A percentile compares a stretch with the other conserved stretches of the same genome.
These are phyloP conservation scores for Indri indri DNA, from an alignment of 2,113 vertebrate genomes.

Conservation along the genomic window DNA sequence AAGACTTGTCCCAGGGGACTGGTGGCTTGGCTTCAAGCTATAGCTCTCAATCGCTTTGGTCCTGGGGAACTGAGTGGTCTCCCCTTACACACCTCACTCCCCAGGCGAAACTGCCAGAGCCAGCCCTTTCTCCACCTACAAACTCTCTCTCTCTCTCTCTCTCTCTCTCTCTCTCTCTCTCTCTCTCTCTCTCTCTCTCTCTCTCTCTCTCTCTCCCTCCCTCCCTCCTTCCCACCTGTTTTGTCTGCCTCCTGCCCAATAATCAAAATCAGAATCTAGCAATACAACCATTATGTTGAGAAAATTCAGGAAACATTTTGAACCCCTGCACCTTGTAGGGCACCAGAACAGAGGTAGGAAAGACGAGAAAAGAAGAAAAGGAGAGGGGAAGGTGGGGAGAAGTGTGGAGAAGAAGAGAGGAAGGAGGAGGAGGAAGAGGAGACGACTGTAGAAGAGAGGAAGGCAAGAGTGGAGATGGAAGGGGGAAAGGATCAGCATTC, in stretches of 20 bases:
- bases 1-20: not conserved
- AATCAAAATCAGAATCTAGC: conserved; percentile 15
- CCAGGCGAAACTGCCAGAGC: not conserved
- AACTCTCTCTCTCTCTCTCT: too few species aligned
- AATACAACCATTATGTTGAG: not conserved
- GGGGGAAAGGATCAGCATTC: not conserved
- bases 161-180: too few species aligned
- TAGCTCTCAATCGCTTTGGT: conserved; percentile 2
- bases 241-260: not conserved
- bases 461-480: not conserved
- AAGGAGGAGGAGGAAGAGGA: not conserved
- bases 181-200: too few species aligned
- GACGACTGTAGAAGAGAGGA: not conserved
- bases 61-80: not conserved
- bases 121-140: not conserved
- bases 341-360: not conserved
- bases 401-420: not conserved
- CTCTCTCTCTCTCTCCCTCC: too few species aligned
- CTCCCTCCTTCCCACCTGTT: too few species aligned
- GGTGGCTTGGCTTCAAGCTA: not conserved
- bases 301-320: not conserved
- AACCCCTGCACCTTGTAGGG: not conserved
- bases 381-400: not conserved
- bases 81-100: not conserved
- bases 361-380: not conserved